phyloP scores from a whole-genome alignment of 2,797 vertebrate genomes.

The Pangasius djambal region DNA sequence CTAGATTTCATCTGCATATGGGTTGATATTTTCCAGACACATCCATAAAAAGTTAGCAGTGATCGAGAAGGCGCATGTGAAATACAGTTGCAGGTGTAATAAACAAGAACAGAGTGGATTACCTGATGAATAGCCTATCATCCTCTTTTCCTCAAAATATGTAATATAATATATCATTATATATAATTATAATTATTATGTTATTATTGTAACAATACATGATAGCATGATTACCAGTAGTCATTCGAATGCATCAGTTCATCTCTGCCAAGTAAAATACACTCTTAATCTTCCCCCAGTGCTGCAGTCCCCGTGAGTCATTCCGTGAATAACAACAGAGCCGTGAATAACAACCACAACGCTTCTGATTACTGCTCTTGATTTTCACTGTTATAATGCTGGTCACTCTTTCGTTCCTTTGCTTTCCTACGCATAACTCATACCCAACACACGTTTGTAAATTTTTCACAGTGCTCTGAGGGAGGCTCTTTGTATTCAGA shows the following conservation, averaged over 20 bases:
- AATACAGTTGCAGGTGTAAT: neutral
- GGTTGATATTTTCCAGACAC: neutral
- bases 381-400: conserved; percentile 44
- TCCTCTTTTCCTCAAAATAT: neutral
- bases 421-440: conserved; percentile 16
- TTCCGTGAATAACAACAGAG: conserved; percentile 37
- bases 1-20: neutral
- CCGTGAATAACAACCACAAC: conserved; percentile 39
- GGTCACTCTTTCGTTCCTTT: conserved; percentile 40
- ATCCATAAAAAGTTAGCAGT: neutral
- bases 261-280: conserved; percentile 33
- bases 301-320: conserved; percentile 33
- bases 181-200: neutral
- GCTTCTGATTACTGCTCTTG: conserved; percentile 52
- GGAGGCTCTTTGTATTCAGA: conserved; percentile 19
- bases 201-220: neutral
- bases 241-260: conserved; percentile 42
- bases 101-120: neutral
- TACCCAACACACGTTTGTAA: conserved; percentile 14
- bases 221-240: neutral
- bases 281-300: conserved; percentile 40
- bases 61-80: too few species aligned
- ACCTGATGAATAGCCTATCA: neutral
- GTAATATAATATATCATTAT: neutral
- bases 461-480: conserved; percentile 26